Percentiles rank a stretch among this genome's conserved stretches.
These are phyloP conservation scores for Colius striatus DNA, from an alignment of 2,113 vertebrate genomes.

Conservation along the genomic window DNA sequence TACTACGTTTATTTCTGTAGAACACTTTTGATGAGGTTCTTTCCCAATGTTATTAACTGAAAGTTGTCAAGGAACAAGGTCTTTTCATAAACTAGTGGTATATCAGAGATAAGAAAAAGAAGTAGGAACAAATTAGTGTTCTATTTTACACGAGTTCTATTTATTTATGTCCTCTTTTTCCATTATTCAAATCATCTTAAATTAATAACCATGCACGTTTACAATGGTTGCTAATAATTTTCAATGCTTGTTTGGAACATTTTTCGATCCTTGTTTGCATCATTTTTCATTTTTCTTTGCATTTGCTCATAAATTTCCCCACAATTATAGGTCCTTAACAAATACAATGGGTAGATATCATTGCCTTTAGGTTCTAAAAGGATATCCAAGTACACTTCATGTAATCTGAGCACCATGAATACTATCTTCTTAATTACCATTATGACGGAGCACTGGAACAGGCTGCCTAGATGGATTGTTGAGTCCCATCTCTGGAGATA, in stretches of 20 bases:
- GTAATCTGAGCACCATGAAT: not conserved
- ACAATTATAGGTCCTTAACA: not conserved
- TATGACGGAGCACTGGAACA: no score
- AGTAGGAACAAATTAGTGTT: not conserved
- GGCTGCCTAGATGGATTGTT: no score
- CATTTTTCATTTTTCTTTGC: not conserved
- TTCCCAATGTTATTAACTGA: not conserved
- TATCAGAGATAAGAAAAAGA: not conserved
- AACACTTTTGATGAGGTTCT: not conserved
- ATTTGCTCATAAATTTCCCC: not conserved
- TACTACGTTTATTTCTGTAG: not conserved
- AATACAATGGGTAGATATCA: not conserved
- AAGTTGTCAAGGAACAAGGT: not conserved
- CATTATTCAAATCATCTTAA: not conserved
- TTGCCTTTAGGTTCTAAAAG: slow-evolving; percentile 13
- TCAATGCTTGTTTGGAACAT: not conserved
- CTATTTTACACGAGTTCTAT: not conserved
- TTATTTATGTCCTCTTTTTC: not conserved
- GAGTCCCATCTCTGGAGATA: no score
- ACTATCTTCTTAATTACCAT: slow-evolving; percentile 20
- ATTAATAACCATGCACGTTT: not conserved
- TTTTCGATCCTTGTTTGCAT: not conserved
- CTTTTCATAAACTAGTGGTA: not conserved
- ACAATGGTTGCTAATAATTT: not conserved
- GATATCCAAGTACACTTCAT: not conserved